Base-by-base conservation (phyloP, 2,888 invertebrate species). In the Orchesella flavescens region DNA sequence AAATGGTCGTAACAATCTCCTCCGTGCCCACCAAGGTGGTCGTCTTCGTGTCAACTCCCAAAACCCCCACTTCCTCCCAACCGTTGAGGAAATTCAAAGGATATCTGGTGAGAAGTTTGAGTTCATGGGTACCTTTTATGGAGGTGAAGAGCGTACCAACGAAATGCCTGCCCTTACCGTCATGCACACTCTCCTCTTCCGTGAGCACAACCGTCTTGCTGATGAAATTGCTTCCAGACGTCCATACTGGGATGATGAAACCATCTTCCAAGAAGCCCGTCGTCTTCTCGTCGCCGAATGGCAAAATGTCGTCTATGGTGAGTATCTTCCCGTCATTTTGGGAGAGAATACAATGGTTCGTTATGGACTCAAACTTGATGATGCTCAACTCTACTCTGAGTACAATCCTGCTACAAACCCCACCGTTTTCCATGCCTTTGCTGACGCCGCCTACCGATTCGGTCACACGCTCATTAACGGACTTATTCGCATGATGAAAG, bases 121-220 rank as follows among this genome's bases (percentile, higher is more conserved):
- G 57, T 86, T 88, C 81, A 86, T 86, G 85, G 88, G 88, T 24
- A 46, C 65, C 3, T 87, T 85, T 44, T 85, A 85, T n/a, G 87
- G 85, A 15, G 88, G 88, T 34, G 88, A 87, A 55, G 87, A 87
- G 46, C 80, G 88, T 49, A 86, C 87, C 0, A 88, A 88, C 61
- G 88, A 88, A 75, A 87, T 87, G 87, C 87, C 87, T 23, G 88
- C 74, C 34, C 63, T 88, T 34, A 87, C 87, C 7, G 82, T 85
- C 1, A 85, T 88, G 86, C 88, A 88, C 82, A 86, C 84, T 12
- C 83, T 88, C 15, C 77, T 85, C 13, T 86, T 86, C 76, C 85
- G 87, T 19, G 88, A 88, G 71, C 88, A 88, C 75, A 88, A 88
- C 76, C 80, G 88, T 15, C 77, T 88, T 23, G 88, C 88, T 49